Evolutionary conservation across 2,797 vertebrate genomes (phyloP), one percentile per base, ranked within the genome.

Genomic region (Sphenodon punctatus): DNA sequence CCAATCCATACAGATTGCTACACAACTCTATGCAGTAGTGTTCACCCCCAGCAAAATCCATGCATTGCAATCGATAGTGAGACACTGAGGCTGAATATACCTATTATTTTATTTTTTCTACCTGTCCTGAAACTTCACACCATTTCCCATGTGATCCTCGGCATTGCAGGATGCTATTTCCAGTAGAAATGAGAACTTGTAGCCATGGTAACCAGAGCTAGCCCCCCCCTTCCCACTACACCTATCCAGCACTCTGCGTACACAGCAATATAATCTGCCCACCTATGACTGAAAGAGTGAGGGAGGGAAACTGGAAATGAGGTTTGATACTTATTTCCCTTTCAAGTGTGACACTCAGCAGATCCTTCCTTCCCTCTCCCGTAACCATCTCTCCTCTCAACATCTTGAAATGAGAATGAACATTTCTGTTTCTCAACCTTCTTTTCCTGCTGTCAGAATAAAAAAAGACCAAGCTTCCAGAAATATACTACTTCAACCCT

Each of bases 391-490:
- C 25, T 59, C 45, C 55, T 84, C 83, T 84, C 42, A 74, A 88
- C n/a, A 67, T 82, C 77, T 85, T 78, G 70, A 80, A 85, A 84
- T 63, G 80, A 2, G 1, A 53, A 87, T 46, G 68, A 20, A 75
- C 89, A 51, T 71, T 82, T 81, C 75, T 45, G 67, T 85, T 85
- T 77, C 58, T 87, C 75, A 89, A 78, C 56, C 68, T 90, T 56
- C 69, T 90, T 91, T 84, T 87, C 55, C 51, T 69, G 42, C 80
- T 89, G 77, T 67, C 82, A n/a, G n/a, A n/a, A n/a, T n/a, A 80
- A 4, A 63, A 59, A 84, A 86, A 79, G 42, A 4, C 65, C 56
- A 41, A 65, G 39, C 70, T 84, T 56, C 59, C 66, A 80, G 72
- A 86, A 90, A 77, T 65, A 48, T 1, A 4, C 36, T 59, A 39